phyloP scores from a whole-genome alignment of 2,797 vertebrate genomes.

The Synaphobranchus kaupii region DNA sequence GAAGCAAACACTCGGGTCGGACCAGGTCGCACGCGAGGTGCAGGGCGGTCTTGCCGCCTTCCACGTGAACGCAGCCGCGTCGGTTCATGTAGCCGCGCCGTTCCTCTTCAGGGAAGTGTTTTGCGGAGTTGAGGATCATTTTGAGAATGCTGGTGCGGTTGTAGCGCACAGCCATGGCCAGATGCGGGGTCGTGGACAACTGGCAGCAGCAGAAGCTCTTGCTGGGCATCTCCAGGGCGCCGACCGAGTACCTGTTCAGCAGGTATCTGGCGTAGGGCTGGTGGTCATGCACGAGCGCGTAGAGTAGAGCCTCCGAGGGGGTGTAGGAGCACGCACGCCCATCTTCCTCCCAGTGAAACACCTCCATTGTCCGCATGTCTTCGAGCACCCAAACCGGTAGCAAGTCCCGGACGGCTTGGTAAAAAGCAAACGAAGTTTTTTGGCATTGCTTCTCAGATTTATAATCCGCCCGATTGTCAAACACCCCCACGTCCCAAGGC shows the following conservation, averaged over 20 bases:
- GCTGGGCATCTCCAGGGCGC: constrained; percentile 76
- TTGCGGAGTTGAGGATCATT: constrained; percentile 74
- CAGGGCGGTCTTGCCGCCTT: constrained; percentile 81
- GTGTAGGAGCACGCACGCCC: constrained; percentile 81
- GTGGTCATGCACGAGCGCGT: constrained; percentile 92
- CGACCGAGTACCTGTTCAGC: constrained; percentile 75
- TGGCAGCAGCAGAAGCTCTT: constrained; percentile 84
- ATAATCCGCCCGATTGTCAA: constrained; percentile 62
- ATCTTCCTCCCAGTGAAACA: constrained; percentile 90
- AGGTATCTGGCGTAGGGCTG: constrained; percentile 85
- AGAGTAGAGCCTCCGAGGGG: constrained; percentile 88
- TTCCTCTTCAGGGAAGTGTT: constrained; percentile 56
- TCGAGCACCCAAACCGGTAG: constrained; percentile 89
- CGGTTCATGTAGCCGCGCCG: constrained; percentile 74
- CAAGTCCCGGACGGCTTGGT: constrained; percentile 86
- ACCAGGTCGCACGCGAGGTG: constrained; percentile 85
- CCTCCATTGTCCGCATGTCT: constrained; percentile 91
- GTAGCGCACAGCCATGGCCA: constrained; percentile 87
- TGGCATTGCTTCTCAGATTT: constrained; percentile 87
- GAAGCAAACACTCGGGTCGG: constrained; percentile 80
- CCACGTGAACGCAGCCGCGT: constrained; percentile 77
- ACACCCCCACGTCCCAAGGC: constrained; percentile 79
- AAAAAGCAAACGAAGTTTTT: constrained; percentile 88
- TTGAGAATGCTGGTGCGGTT: constrained; percentile 79
- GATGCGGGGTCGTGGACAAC: constrained; percentile 73